phyloP scores from a whole-genome alignment of 2,888 invertebrate genomes.

The Griposia aprilina region DNA sequence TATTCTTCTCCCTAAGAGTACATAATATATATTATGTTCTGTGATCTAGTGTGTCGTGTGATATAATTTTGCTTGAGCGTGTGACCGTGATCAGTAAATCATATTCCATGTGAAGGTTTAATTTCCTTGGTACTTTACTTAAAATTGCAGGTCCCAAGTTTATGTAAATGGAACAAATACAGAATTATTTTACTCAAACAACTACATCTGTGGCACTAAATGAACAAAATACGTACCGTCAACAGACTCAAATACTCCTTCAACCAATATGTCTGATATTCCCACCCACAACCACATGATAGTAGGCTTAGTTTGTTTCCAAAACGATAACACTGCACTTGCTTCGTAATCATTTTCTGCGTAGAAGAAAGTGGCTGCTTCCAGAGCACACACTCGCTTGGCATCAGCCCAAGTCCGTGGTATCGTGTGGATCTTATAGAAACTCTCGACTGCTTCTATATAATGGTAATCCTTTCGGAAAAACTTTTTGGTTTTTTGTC shows the following conservation, averaged over 20 bases:
- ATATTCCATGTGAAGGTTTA: neutral
- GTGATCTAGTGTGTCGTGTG: no score
- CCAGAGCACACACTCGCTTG: slow-evolving; percentile 26
- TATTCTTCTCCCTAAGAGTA: no score
- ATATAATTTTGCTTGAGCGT: neutral
- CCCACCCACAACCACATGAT: slow-evolving; percentile 61
- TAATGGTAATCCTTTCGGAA: slow-evolving; percentile 70
- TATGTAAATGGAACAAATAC: neutral
- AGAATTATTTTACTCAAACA: neutral
- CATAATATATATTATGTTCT: no score
- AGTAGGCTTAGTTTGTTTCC: slow-evolving; percentile 13
- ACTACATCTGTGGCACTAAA: neutral
- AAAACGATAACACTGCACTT: slow-evolving; percentile 21
- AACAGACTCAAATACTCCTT: slow-evolving; percentile 66
- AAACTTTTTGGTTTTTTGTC: slow-evolving; percentile 55
- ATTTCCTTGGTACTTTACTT: neutral
- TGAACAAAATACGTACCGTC: slow-evolving; percentile 31
- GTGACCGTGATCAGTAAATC: neutral
- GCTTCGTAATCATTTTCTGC: slow-evolving; percentile 19
- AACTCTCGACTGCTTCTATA: slow-evolving; percentile 8
- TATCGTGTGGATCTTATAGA: slow-evolving; percentile 41
- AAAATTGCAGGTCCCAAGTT: neutral
- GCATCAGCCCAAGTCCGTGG: slow-evolving; percentile 29
- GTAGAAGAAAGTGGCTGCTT: slow-evolving; percentile 31
- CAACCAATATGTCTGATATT: slow-evolving; percentile 33